These are phyloP conservation scores for Zaprionus ornatus DNA, from an alignment of 1,140 invertebrate species.

Conservation along the genomic window DNA sequence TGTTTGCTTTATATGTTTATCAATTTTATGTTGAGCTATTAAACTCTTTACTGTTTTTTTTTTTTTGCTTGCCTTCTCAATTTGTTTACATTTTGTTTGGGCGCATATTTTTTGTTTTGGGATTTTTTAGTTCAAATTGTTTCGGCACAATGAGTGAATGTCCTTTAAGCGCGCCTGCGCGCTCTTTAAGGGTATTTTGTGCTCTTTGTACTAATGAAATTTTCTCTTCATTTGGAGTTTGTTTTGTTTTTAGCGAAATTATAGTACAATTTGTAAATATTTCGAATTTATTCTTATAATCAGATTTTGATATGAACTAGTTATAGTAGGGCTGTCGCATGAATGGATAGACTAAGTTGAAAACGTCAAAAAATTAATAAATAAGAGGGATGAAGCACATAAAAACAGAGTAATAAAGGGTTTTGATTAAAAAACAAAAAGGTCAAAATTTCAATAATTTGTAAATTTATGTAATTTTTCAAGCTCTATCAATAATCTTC, in stretches of 20 bases:
- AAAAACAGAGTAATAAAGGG: too few species aligned
- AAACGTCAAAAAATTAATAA: too few species aligned
- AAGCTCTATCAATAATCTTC: too few species aligned
- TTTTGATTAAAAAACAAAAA: too few species aligned
- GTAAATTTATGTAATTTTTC: too few species aligned
- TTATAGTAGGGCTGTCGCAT: too few species aligned
- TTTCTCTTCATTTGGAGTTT: constrained; percentile 5
- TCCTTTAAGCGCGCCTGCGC: constrained; percentile 47
- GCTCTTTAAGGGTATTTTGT: constrained; percentile 44
- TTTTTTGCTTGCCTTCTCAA: constrained; percentile 5
- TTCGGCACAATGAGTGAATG: constrained; percentile 15
- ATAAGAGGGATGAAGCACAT: too few species aligned
- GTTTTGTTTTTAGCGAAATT: neutral
- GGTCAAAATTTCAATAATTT: too few species aligned
- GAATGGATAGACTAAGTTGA: too few species aligned
- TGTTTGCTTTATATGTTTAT: neutral
- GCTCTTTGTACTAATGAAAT: constrained; percentile 46
- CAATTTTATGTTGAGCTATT: neutral
- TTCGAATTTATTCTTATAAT: too few species aligned
- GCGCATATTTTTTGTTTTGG: constrained; percentile 54
- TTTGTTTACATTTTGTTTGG: constrained; percentile 57
- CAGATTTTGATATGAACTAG: too few species aligned
- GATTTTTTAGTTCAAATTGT: constrained; percentile 49
- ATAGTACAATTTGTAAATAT: neutral
- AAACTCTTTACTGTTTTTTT: neutral